These are phyloP conservation scores for Paradoxurus hermaphroditus DNA, from an alignment of 2,113 vertebrate species.

Conservation along the genomic window DNA sequence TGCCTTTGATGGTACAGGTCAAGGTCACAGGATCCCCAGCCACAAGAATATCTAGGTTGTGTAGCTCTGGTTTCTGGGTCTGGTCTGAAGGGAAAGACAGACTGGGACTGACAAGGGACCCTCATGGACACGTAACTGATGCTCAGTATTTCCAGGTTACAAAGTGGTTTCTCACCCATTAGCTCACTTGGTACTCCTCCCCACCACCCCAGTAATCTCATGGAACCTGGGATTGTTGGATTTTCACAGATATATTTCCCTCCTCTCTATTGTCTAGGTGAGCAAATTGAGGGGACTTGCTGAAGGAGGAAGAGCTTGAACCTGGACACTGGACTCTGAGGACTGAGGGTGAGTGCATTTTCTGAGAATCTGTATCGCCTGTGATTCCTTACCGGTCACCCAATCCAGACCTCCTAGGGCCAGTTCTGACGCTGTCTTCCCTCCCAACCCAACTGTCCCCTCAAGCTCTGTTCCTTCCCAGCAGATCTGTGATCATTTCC, in stretches of 20 bases:
- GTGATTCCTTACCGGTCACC: background rate
- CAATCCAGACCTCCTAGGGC: too few species aligned
- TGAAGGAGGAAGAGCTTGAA: background rate
- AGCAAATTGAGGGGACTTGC: background rate
- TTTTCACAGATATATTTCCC: background rate
- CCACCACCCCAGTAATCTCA: background rate
- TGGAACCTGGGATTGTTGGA: background rate
- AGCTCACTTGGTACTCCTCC: background rate
- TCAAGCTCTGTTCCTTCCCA: background rate
- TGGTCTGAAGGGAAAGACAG: background rate
- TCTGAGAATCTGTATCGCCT: background rate
- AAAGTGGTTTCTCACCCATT: background rate
- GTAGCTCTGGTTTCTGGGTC: background rate
- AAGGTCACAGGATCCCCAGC: background rate
- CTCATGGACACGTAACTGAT: background rate
- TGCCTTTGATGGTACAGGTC: background rate
- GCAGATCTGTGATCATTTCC: background rate
- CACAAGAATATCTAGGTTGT: background rate
- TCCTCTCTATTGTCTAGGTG: background rate
- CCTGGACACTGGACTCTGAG: background rate
- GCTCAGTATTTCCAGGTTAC: background rate
- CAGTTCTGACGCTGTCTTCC: background rate
- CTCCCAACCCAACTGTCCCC: background rate
- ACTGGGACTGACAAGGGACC: too few species aligned
- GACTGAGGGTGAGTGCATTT: background rate